Evolutionary conservation across 2,113 vertebrate species (phyloP).

Genomic region (Daubentonia madagascariensis): DNA sequence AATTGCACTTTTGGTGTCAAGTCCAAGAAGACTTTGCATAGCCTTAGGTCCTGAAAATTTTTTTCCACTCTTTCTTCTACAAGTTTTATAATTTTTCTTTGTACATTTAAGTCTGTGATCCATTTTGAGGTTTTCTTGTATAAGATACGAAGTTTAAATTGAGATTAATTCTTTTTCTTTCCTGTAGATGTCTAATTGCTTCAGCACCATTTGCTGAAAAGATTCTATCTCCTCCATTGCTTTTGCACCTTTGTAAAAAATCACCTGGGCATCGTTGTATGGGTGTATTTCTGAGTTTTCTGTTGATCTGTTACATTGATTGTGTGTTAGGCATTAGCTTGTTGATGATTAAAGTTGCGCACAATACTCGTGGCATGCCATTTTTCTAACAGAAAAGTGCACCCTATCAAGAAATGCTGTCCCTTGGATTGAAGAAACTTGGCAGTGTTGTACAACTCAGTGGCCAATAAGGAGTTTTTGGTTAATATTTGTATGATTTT

Average conservation of each 20-base stretch:
- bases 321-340: neutral
- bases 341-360: neutral
- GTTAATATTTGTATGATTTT: neutral
- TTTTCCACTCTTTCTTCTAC: neutral
- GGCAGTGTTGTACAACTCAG: neutral
- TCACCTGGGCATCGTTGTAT: neutral
- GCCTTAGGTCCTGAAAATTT: neutral
- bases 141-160: neutral
- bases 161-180: neutral
- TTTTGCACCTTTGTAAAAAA: neutral
- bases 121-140: neutral
- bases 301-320: neutral
- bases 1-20: neutral
- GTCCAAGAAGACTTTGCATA: neutral
- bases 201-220: neutral
- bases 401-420: neutral
- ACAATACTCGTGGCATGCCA: neutral
- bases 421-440: conserved; percentile 2
- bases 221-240: neutral
- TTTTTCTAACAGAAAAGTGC: neutral
- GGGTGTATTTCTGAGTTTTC: neutral
- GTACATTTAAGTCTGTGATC: neutral
- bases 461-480: neutral
- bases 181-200: neutral
- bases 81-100: neutral